Base-by-base conservation (phyloP, 2,113 vertebrate species). In the Ploceus nigricollis region DNA sequence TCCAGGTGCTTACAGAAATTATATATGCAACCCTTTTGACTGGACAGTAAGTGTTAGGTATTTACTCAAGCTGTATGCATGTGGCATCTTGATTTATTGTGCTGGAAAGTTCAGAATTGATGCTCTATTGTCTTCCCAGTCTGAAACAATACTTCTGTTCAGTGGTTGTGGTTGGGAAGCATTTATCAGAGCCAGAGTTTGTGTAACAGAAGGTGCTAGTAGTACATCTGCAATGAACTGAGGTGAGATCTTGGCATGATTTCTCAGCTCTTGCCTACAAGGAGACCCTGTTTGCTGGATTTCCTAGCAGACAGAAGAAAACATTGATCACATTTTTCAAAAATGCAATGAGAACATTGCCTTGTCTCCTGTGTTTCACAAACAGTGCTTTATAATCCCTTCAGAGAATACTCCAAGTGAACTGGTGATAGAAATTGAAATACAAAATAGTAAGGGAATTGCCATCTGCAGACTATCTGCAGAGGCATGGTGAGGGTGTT, bases 351-450 rank as follows among this genome's bases (percentile, higher is more conserved):
- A 83, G 33, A 75, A 87, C 64, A 83, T 61, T 40, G 50, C 47
- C 75, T 80, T 31, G 20, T 77, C 30, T 91, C 39, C 27, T 35
- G 50, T 78, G 24, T 93, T 93, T 94, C 53, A 65, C 56, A 65
- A 65, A 15, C 58, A 89, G 50, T 66, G 56, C 37, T 89, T 97
- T 87, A 64, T 90, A 75, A 95, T 94, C 13, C 15, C 45, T 96
- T 80, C 30, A 54, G 91, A 82, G 40, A 80, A 35, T 86, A 61
- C 64, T 91, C 28, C 66, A 65, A 90, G 85, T 89, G 73, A 87
- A 71, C 54, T 61, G 39, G 25, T 81, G 64, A 65, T 18, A 80
- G 75, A 61, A 94, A 85, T 33, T 61, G 65, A 77, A 94, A 77
- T 85, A 70, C 23, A 19, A 90, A 92, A 56, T n/a, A 44, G 23